A percentile compares a stretch with the other conserved stretches of the same genome.
phyloP scores from a whole-genome alignment of 2,113 vertebrate species.

The Melanerpes formicivorus region DNA sequence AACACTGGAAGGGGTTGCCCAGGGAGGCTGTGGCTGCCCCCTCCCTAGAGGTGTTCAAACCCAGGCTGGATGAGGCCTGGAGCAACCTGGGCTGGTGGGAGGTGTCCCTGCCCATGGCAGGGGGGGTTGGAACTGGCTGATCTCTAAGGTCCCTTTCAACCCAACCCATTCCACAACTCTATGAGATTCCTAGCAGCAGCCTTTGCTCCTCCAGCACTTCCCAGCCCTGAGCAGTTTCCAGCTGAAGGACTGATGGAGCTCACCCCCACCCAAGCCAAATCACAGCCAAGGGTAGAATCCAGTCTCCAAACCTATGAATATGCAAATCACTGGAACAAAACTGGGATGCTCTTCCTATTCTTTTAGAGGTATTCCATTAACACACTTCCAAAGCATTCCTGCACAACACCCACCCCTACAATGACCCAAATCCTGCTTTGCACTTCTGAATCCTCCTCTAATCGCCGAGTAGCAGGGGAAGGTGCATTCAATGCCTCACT shows the following conservation, averaged over 20 bases:
- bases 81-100: too few species aligned
- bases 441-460: background rate
- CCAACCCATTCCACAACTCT: too few species aligned
- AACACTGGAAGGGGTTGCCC: too few species aligned
- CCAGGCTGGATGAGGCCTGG: too few species aligned
- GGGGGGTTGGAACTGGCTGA: too few species aligned
- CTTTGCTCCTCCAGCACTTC: background rate
- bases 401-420: background rate
- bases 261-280: fast-evolving
- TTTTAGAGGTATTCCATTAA: background rate
- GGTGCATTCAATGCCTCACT: background rate
- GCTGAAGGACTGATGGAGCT: background rate
- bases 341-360: background rate
- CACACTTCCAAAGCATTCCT: background rate
- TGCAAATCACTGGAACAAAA: background rate
- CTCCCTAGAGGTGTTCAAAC: too few species aligned
- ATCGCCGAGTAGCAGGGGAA: background rate
- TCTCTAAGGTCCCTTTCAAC: too few species aligned
- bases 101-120: too few species aligned
- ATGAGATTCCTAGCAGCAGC: background rate
- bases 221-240: background rate
- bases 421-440: background rate
- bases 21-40: too few species aligned
- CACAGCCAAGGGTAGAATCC: background rate
- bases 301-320: background rate